These are phyloP conservation scores for Marasmarcha lunaedactyla DNA, from an alignment of 2,888 invertebrate genomes.

Conservation along the genomic window DNA sequence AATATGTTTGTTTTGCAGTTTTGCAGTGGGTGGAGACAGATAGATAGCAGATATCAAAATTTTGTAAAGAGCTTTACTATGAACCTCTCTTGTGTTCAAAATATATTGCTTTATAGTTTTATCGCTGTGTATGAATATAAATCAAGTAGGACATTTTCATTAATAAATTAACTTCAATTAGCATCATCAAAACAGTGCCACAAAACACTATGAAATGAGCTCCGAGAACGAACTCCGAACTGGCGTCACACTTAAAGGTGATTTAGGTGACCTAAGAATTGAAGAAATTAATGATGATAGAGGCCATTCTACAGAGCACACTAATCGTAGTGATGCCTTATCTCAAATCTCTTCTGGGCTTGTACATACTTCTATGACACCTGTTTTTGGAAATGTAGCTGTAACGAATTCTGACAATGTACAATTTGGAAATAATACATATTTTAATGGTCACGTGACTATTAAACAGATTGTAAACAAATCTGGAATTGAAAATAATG, in stretches of 20 bases:
- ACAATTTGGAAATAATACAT: slow-evolving; percentile 81
- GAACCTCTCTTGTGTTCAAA: no score
- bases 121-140: no score
- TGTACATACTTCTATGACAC: slow-evolving; percentile 24
- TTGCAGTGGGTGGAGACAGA: no score
- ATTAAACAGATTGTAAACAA: slow-evolving; percentile 77
- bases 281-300: slow-evolving; percentile 32
- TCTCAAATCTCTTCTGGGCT: slow-evolving; percentile 27
- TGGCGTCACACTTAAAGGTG: slow-evolving; percentile 38
- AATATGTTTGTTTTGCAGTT: no score
- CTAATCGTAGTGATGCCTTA: slow-evolving; percentile 19
- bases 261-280: slow-evolving; percentile 40
- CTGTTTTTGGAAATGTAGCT: slow-evolving; percentile 70
- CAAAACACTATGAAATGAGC: no score
- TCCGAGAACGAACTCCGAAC: no score
- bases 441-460: slow-evolving; percentile 82
- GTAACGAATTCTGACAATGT: slow-evolving; percentile 78
- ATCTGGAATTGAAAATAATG: slow-evolving; percentile 39
- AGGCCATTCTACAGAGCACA: slow-evolving; percentile 18
- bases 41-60: no score
- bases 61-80: no score
- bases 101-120: no score
- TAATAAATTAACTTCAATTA: no score
- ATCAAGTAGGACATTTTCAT: no score
- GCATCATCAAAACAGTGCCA: not conserved